phyloP scores from a whole-genome alignment of 2,113 vertebrate genomes.

The Amphiprion percula region DNA sequence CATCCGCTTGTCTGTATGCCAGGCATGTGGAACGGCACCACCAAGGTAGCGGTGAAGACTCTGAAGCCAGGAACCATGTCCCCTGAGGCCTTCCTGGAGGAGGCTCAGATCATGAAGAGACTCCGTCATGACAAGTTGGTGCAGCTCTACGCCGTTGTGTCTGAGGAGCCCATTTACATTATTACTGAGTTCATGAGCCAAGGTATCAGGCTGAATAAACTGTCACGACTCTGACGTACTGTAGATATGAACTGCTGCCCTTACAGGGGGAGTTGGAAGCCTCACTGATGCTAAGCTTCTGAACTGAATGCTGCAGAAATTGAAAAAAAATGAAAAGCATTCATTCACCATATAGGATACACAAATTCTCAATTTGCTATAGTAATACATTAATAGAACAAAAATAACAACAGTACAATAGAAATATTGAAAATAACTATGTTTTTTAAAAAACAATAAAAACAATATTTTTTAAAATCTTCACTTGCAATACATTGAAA shows the following conservation, averaged over 20 bases:
- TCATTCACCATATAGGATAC: neutral
- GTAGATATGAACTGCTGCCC: slow-evolving; percentile 24
- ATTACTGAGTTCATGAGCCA: slow-evolving; percentile 98
- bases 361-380: neutral
- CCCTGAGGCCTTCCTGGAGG: slow-evolving; percentile 96
- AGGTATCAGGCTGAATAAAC: slow-evolving; percentile 80
- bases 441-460: too few species aligned
- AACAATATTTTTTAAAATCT: neutral
- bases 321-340: neutral
- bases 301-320: neutral
- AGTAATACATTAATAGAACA: neutral
- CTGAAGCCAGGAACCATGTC: slow-evolving; percentile 98
- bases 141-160: slow-evolving; percentile 97
- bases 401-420: neutral
- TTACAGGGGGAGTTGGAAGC: slow-evolving; percentile 12
- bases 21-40: slow-evolving; percentile 97
- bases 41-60: slow-evolving; percentile 98
- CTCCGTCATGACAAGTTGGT: slow-evolving; percentile 98
- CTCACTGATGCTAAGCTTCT: slow-evolving; percentile 1
- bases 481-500: neutral
- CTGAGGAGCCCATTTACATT: slow-evolving; percentile 98
- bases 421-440: neutral
- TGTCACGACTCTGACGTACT: slow-evolving; percentile 23
- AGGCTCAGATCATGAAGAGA: slow-evolving; percentile 98
- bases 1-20: slow-evolving; percentile 43